phyloP scores from a whole-genome alignment of 2,888 invertebrate species.

The Nomada fucata region DNA sequence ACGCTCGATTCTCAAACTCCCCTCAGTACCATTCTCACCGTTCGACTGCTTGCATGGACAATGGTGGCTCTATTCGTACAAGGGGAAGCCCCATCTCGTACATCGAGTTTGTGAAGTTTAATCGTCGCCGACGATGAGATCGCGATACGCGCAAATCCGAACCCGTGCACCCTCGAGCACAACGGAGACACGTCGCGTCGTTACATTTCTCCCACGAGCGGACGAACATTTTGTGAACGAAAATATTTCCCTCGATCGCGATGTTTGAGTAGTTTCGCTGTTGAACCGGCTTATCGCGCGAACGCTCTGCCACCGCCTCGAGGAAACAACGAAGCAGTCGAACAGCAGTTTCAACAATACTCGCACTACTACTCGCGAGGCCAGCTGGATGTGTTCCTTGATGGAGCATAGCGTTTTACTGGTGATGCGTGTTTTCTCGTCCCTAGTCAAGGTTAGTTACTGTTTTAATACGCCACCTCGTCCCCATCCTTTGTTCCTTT shows the following conservation, averaged over 20 bases:
- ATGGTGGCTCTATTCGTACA: conserved; percentile 25
- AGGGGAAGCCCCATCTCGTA: conserved; percentile 27
- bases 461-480: not conserved
- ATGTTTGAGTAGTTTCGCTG: conserved; percentile 12
- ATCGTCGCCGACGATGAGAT: conserved; percentile 44
- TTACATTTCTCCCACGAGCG: conserved; percentile 2
- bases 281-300: conserved; percentile 30
- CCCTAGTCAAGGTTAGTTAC: conserved; percentile 35
- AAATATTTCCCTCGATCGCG: no score
- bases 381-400: conserved; percentile 22
- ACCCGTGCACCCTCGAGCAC: not conserved
- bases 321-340: conserved; percentile 2
- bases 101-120: not conserved
- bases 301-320: not conserved
- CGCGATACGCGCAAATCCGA: not conserved
- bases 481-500: not conserved
- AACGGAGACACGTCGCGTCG: conserved; percentile 15
- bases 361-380: not conserved
- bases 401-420: not conserved
- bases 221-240: not conserved
- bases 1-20: conserved; percentile 79
- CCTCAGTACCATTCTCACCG: conserved; percentile 80
- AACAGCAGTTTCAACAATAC: conserved; percentile 20
- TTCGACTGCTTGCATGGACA: conserved; percentile 72
- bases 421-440: not conserved